These are phyloP conservation scores for Poecilia wingei DNA, from an alignment of 2,797 vertebrate genomes.

Conservation along the genomic window DNA sequence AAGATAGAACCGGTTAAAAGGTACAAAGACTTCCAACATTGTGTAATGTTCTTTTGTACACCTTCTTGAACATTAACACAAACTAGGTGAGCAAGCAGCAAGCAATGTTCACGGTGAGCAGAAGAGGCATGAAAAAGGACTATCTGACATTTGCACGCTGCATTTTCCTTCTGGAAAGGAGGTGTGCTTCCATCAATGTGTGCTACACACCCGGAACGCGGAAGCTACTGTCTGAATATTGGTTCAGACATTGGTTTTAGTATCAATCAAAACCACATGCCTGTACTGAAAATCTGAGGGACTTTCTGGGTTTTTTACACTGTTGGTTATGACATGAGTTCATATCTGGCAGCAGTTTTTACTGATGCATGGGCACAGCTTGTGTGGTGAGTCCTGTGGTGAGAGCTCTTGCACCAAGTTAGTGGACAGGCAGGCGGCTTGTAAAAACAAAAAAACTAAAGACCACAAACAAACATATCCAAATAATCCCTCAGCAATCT, in stretches of 20 bases:
- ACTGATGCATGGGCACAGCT: slow-evolving; percentile 34
- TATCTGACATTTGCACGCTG: not conserved
- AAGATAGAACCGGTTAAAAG: not conserved
- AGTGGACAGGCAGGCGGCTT: slow-evolving; percentile 11
- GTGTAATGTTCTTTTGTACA: not conserved
- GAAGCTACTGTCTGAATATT: not conserved
- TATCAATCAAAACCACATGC: not conserved
- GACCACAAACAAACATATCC: slow-evolving; percentile 41
- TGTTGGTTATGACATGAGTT: not conserved
- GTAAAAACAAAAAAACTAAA: slow-evolving; percentile 37
- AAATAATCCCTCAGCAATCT: slow-evolving; percentile 40
- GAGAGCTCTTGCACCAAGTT: not conserved
- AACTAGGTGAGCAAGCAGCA: not conserved
- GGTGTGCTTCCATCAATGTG: too few species aligned
- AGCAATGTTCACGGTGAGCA: not conserved
- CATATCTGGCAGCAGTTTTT: slow-evolving; percentile 10
- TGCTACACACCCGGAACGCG: too few species aligned
- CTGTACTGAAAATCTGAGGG: not conserved
- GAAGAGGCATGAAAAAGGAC: not conserved
- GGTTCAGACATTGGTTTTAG: not conserved
- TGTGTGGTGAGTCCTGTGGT: slow-evolving; percentile 28
- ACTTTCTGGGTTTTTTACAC: not conserved
- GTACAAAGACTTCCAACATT: not conserved
- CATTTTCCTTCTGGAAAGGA: not conserved
- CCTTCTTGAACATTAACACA: not conserved